Evolutionary conservation across 2,888 invertebrate genomes (phyloP).

Genomic region (Caenorhabditis auriculariae): DNA sequence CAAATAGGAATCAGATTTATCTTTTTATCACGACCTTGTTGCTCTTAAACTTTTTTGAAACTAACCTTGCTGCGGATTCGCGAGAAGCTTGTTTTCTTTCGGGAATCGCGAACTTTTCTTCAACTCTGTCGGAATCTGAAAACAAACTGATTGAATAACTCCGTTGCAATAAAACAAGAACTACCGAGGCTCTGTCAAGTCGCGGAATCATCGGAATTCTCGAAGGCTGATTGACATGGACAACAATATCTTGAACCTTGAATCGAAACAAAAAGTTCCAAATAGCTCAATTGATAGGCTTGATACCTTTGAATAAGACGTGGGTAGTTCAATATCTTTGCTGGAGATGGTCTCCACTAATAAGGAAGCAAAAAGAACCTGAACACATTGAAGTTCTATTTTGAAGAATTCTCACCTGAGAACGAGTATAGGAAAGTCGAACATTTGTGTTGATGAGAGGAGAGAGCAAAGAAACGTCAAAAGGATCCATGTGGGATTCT

Average conservation of each 20-base stretch:
- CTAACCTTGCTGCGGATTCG: conserved; percentile 33
- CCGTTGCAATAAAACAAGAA: not conserved
- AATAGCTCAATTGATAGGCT: no score
- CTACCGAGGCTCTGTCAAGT: conserved; percentile 21
- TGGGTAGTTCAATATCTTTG: conserved; percentile 29
- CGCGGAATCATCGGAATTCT: conserved; percentile 34
- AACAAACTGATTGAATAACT: not conserved
- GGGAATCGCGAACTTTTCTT: conserved; percentile 16
- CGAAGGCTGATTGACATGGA: conserved; percentile 28
- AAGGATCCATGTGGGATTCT: conserved; percentile 40
- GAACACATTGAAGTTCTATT: no score
- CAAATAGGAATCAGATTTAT: no score
- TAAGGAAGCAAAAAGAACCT: conserved; percentile 25
- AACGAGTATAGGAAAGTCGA: conserved; percentile 30
- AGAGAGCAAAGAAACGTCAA: conserved; percentile 36
- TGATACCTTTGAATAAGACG: no score
- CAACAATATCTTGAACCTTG: conserved; percentile 25
- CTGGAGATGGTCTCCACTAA: conserved; percentile 27
- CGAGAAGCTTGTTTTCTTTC: conserved; percentile 34
- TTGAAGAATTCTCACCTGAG: conserved; percentile 25
- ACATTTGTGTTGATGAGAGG: conserved; percentile 38
- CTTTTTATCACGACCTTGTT: no score
- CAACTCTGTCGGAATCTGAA: conserved; percentile 29
- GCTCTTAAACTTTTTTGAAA: no score
- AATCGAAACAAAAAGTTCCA: no score